A percentile compares a stretch with the other conserved stretches of the same genome.
phyloP scores from a whole-genome alignment of 2,797 vertebrate species.

The Lateolabrax maculatus region DNA sequence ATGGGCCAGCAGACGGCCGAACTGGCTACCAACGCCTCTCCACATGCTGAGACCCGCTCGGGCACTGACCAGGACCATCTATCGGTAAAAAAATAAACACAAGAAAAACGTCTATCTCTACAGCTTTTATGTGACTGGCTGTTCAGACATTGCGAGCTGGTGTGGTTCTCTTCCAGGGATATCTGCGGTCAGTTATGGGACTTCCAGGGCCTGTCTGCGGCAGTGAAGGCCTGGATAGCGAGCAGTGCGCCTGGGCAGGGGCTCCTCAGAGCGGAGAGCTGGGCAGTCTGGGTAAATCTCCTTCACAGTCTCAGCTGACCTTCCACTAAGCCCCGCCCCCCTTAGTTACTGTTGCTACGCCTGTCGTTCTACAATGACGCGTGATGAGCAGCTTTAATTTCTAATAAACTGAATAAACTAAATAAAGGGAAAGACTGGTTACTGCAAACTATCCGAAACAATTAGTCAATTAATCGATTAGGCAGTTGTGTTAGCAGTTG shows the following conservation, averaged over 20 bases:
- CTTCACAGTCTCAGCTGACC: not conserved
- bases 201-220: conserved; percentile 63
- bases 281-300: conserved; percentile 76
- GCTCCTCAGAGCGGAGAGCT: conserved; percentile 62
- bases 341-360: not conserved
- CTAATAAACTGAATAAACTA: too few relatives aligned
- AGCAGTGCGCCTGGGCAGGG: conserved; percentile 57
- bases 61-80: conserved; percentile 73
- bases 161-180: conserved; percentile 60
- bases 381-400: too few relatives aligned
- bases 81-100: conserved; percentile 58
- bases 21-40: conserved; percentile 52
- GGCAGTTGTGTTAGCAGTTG: too few relatives aligned
- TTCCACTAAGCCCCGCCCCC: not conserved
- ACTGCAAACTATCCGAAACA: too few relatives aligned
- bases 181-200: conserved; percentile 62
- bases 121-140: not conserved
- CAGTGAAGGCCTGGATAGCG: conserved; percentile 72
- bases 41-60: conserved; percentile 70
- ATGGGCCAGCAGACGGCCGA: conserved; percentile 54
- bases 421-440: too few relatives aligned
- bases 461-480: too few relatives aligned
- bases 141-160: not conserved
- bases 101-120: not conserved
- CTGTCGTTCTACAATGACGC: not conserved